Evolutionary conservation across 2,113 vertebrate genomes (phyloP), one percentile per base, ranked within the genome.

Genomic region (Natator depressus): DNA sequence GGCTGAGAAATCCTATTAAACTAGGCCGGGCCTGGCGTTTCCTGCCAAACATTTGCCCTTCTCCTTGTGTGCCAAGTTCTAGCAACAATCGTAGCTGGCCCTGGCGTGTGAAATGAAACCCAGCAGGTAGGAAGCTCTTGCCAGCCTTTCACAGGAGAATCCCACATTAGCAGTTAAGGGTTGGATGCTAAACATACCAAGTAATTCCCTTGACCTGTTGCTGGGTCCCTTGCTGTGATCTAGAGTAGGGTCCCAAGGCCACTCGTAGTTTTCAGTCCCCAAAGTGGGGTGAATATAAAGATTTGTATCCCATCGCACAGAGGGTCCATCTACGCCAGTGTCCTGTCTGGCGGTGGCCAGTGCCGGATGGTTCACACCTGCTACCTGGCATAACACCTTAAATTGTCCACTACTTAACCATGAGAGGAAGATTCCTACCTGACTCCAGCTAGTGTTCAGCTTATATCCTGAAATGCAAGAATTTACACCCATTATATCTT

Each of bases 271-370:
- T 11, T 22, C 42, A 46, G 38, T 11, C 38, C 22, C 38, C 72
- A 46, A 24, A 75, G 72, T 13, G 10, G 12, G 38, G 42, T 12
- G 38, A 76, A 46, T 22, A 20, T 76, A 46, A 76, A 46, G 10
- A 46, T 46, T 24, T 46, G 22, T 12, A n/a, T 87, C 16, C 29
- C 50, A 80, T 89, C 10, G 1, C 35, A 10, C 35, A 1, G 54
- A 19, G 27, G 49, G 47, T 51, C 46, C 75, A 25, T 78, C 25
- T 13, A 6, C 42, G 27, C 42, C 42, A 6, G 7, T 14, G 27
- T 79, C 79, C 38, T 0, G 0, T 1, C 0, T 3, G 59, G 31
- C n/a, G 55, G 49, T 35, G 1, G 8, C 1, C 13, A 27, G 9
- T 62, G 81, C 17, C 3, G 2, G 54, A 46, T 84, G 17, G 38